Conservation (phyloP, 2,888 invertebrate genomes). For the Xestia ashworthii region DNA sequence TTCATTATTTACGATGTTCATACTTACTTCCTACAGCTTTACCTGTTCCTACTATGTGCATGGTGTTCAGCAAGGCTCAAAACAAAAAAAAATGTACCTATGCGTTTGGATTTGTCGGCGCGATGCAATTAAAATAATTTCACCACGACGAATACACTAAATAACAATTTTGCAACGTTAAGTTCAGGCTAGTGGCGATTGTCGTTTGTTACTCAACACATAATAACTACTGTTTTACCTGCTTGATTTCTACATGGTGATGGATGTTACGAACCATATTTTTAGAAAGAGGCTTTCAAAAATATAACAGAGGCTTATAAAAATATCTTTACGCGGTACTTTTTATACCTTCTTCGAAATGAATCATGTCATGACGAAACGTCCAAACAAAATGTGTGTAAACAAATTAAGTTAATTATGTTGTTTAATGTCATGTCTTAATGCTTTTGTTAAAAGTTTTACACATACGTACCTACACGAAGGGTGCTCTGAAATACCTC, state of each 20-base stretch:
- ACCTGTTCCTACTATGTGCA: neutral
- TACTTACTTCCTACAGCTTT: slow-evolving; percentile 1
- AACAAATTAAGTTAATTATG: slow-evolving; percentile 14
- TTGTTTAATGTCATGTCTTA: slow-evolving; percentile 4
- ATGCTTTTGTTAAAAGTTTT: neutral
- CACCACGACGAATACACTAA: neutral
- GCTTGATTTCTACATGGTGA: slow-evolving; percentile 8
- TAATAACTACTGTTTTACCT: slow-evolving; percentile 10
- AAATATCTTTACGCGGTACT: neutral
- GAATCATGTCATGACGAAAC: slow-evolving; percentile 13
- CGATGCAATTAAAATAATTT: slow-evolving; percentile 19
- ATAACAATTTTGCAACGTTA: slow-evolving; percentile 20
- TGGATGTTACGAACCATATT: neutral
- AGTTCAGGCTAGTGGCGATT: neutral
- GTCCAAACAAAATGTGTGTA: slow-evolving; percentile 28
- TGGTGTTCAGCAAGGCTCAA: neutral
- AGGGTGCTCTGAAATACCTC: neutral
- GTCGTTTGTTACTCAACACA: slow-evolving; percentile 25
- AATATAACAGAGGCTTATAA: neutral
- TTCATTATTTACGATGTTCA: slow-evolving; percentile 25
- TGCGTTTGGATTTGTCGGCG: neutral
- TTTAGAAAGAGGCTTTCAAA: neutral
- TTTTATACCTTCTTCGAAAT: slow-evolving; percentile 8
- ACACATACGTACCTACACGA: neutral
- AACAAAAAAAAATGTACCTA: neutral